phyloP scores from a whole-genome alignment of 2,888 invertebrate species.

The Synergus umbraculus region DNA sequence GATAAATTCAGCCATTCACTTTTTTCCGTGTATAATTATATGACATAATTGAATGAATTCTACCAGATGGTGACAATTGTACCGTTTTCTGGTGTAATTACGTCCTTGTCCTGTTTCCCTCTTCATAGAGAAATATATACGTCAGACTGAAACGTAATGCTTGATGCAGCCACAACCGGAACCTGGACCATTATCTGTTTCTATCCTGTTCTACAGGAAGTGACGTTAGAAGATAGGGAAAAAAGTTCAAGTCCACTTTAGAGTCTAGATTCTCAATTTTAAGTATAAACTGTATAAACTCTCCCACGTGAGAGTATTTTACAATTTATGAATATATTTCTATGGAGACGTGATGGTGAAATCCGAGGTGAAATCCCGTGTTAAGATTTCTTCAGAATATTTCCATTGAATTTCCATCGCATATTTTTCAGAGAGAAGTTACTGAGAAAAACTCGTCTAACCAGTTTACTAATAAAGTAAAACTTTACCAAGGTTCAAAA shows the following conservation, averaged over 20 bases:
- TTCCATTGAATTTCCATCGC: too few relatives aligned
- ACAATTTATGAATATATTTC: too few relatives aligned
- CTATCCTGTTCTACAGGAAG: conserved; percentile 51
- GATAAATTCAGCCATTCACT: too few relatives aligned
- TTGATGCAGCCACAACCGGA: conserved; percentile 47
- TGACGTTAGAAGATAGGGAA: conserved; percentile 42
- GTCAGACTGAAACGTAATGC: conserved; percentile 47
- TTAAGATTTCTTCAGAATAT: too few relatives aligned
- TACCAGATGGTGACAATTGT: not conserved
- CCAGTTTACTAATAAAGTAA: not conserved
- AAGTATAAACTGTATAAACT: not conserved
- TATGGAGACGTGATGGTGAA: too few relatives aligned
- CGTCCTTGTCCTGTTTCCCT: conserved; percentile 54
- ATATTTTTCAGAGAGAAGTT: too few relatives aligned
- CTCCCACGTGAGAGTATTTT: too few relatives aligned
- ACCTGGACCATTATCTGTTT: conserved; percentile 43
- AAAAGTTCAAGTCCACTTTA: not conserved
- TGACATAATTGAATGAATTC: conserved; percentile 5
- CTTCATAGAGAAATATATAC: conserved; percentile 48
- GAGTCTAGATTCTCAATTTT: too few relatives aligned
- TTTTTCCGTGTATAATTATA: not conserved
- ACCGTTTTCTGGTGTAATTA: conserved; percentile 51
- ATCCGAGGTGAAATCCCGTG: too few relatives aligned
- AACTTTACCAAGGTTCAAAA: not conserved
- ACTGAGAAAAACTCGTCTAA: too few relatives aligned